A percentile compares a stretch with the other conserved stretches of the same genome.
Conservation (phyloP, 2,797 vertebrate species). For the Cryptoprocta ferox region DNA sequence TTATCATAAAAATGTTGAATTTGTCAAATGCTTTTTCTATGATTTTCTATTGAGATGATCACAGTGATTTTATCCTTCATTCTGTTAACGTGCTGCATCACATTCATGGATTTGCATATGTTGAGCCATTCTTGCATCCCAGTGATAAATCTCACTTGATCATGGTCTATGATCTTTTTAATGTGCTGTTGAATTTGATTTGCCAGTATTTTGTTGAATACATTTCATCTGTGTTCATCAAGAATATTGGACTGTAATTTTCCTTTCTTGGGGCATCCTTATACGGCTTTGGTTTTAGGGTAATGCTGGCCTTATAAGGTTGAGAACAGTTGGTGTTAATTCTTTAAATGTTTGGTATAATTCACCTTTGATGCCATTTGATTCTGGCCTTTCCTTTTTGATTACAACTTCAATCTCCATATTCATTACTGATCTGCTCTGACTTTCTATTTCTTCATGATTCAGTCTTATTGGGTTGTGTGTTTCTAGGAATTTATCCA, state of each 20-base stretch:
- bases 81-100: neutral
- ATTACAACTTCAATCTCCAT: neutral
- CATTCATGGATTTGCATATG: too few species aligned
- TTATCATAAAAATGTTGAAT: neutral
- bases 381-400: neutral
- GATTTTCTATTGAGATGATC: neutral
- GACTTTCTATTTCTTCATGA: neutral
- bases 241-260: neutral
- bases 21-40: neutral
- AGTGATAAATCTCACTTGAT: too few species aligned
- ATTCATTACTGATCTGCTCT: neutral
- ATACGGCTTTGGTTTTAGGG: neutral
- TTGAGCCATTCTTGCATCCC: too few species aligned
- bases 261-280: neutral
- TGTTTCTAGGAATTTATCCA: neutral
- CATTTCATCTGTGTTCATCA: neutral
- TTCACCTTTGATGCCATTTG: neutral
- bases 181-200: neutral
- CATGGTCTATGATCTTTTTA: too few species aligned
- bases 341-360: neutral
- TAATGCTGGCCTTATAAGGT: neutral
- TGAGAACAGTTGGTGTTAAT: too few species aligned
- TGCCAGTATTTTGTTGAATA: neutral
- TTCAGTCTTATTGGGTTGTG: neutral
- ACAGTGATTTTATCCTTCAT: neutral